Percentiles rank a stretch among this genome's conserved stretches.
These are phyloP conservation scores for Synaphobranchus kaupii DNA, from an alignment of 2,797 vertebrate species.

Conservation along the genomic window DNA sequence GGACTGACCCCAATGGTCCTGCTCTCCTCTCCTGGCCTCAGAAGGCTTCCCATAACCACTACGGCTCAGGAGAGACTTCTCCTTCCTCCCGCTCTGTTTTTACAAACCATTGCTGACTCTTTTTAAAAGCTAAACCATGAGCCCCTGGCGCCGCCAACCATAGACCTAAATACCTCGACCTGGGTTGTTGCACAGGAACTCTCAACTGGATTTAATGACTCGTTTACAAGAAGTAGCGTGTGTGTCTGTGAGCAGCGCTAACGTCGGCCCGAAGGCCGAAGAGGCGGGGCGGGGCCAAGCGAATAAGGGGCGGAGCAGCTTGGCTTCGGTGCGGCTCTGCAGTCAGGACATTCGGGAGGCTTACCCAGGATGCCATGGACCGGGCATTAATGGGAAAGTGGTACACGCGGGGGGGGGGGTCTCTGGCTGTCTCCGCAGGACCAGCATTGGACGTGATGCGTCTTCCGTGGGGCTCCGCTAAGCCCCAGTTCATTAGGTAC, in stretches of 20 bases:
- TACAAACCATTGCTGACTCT: not conserved
- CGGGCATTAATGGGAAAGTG: not conserved
- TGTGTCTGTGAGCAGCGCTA: not conserved
- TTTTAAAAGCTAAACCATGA: not conserved
- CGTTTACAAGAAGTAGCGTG: not conserved
- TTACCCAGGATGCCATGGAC: not conserved
- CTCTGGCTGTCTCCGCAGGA: not conserved
- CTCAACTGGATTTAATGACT: not conserved
- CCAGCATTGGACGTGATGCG: not conserved
- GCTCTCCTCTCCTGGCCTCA: slow-evolving; percentile 40
- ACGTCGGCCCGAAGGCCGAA: not conserved
- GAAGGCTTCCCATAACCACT: slow-evolving; percentile 58
- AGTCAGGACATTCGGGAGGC: not conserved
- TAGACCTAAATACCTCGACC: slow-evolving; percentile 17
- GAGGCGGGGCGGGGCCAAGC: too few relatives aligned
- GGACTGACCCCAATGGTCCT: slow-evolving; percentile 20
- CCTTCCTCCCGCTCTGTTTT: slow-evolving; percentile 44
- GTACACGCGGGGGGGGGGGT: not conserved
- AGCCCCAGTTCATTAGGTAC: not conserved
- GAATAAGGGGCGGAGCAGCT: not conserved
- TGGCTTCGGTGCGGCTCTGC: not conserved
- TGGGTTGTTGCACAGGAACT: not conserved
- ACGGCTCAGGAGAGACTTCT: slow-evolving; percentile 53
- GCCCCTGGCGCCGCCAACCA: not conserved
- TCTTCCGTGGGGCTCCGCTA: not conserved